Base-by-base conservation (phyloP, 2,797 vertebrate species). In the Amniataba percoides region DNA sequence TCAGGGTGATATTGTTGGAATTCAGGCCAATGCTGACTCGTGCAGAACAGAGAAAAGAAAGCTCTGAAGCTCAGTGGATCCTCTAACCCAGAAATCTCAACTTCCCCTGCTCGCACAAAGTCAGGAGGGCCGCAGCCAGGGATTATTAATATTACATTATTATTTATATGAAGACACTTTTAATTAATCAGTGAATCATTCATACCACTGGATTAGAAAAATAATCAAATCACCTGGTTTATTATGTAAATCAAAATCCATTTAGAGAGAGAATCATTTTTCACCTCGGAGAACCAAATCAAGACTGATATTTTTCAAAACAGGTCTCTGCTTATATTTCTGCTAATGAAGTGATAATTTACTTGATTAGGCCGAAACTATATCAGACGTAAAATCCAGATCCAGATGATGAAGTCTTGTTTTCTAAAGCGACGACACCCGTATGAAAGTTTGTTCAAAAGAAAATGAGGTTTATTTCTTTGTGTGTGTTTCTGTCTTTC, bases 11-110 rank as follows among this genome's bases (percentile, higher is more conserved):
- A 86, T 88, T 91, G 90, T 91, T 87, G 77, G 87, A 93, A 94
- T 93, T 86, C 87, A 93, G 93, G 92, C 88, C 93, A 90, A 80
- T 85, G 93, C 93, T 93, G 93, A 94, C 88, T 84, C 59, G 74
- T 80, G 87, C 89, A 93, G 84, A 91, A 91, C 79, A 67, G 40
- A 77, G 71, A 56, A 82, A 81, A 74, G 77, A 81, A 78, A 56
- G 78, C 82, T 74, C 61, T 74, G 79, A 81, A 86, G 83, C 84
- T 84, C 82, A 51, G 74, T 68, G 86, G 71, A 85, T 85, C 66
- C 75, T 85, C 60, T 84, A 87, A 90, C 88, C 83, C 85, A 92
- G 87, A 89, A 90, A 87, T 76, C 73, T 34, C 67, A 67, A 31
- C 53, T 59, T 64, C 39, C 62, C 53, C 60, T 69, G 45, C 52